A percentile compares a stretch with the other conserved stretches of the same genome.
Conservation (phyloP, 1,140 invertebrate species). For the Rhagoletis zephyria region DNA sequence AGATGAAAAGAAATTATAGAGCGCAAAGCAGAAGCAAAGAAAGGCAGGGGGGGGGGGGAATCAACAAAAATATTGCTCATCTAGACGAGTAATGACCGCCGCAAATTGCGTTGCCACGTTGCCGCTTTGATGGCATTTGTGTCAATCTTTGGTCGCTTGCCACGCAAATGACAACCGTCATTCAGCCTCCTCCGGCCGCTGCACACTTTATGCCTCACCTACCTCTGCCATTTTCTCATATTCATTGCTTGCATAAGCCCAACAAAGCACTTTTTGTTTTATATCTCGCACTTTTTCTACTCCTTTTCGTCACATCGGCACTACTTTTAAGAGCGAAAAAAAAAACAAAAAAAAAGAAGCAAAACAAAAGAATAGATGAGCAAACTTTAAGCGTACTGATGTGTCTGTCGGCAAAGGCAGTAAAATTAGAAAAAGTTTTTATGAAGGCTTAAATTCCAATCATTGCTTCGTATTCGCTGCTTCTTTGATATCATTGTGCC, state of each 20-base stretch:
- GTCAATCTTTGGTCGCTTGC: background rate
- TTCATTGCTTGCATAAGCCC: background rate
- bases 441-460: conserved; percentile 52
- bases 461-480: conserved; percentile 48
- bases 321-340: background rate
- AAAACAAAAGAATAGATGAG: background rate
- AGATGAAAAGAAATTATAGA: background rate
- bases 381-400: conserved; percentile 35
- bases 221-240: background rate
- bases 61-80: conserved; percentile 30
- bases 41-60: background rate
- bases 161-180: background rate
- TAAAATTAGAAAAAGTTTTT: conserved; percentile 43
- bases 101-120: conserved; percentile 37
- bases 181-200: background rate
- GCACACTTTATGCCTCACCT: background rate
- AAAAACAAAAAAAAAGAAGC: background rate
- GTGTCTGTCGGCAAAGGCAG: conserved; percentile 3
- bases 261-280: background rate
- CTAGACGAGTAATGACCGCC: conserved; percentile 38
- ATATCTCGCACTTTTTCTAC: background rate
- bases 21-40: background rate
- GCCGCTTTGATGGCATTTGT: background rate
- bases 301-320: background rate
- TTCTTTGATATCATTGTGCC: conserved; percentile 28